Base-by-base conservation (phyloP, 2,797 vertebrate genomes). In the Tinamus major region DNA sequence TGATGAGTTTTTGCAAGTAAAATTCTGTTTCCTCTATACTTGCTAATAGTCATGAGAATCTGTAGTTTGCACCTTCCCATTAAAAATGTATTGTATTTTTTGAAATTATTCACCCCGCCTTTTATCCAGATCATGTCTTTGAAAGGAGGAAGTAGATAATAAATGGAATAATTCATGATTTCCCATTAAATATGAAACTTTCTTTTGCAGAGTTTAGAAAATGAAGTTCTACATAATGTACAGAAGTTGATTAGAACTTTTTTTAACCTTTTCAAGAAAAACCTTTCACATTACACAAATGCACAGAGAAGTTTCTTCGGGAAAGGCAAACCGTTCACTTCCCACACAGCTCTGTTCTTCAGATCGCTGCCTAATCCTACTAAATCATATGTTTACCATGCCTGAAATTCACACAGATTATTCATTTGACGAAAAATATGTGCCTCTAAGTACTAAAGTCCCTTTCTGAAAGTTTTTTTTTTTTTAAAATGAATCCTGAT, bases 131-230 rank as follows among this genome's bases (percentile, higher is more conserved):
- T 98, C 98, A 98, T 98, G 98, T 99, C 99, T 99, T 99, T 98
- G 98, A 99, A 99, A 98, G 98, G 97, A 98, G 97, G 98, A 98
- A 98, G 98, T 99, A 98, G 98, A 99, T 99, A 99, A 99, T 99
- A 99, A 99, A 99, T 99, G 97, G 99, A 99, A 99, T 99, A 98
- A 99, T 99, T 99, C 98, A 99, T 99, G 99, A 99, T 98, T 98
- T 97, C 98, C 98, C 98, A 99, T 99, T 99, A 99, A 99, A 99
- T 99, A 99, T 99, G 98, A 99, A 99, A 99, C 98, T 99, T 99
- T 99, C 98, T 99, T 98, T 98, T 98, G 98, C 98, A 98, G 98
- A 99, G 98, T 98, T 99, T 98, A 98, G 98, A 99, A 99, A 98
- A 98, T 99, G 98, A 99, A 99, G 98, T 98, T 98, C 98, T 98